Percentiles rank a stretch among this genome's conserved stretches.
phyloP scores from a whole-genome alignment of 1,140 invertebrate species.

The Drosophila pseudoobscura region DNA sequence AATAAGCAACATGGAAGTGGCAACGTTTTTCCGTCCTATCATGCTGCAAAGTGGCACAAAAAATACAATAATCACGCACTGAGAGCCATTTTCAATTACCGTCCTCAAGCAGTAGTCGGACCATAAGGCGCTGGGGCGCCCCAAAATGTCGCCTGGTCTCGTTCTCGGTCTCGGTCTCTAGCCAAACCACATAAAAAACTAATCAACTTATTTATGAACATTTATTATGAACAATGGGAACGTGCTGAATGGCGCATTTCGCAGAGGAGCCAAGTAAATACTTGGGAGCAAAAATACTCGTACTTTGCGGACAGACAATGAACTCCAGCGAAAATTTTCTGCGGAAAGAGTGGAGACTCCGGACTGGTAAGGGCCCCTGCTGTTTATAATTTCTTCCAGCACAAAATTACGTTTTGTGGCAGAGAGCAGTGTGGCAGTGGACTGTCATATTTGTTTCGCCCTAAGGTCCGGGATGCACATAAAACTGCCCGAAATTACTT shows the following conservation, averaged over 20 bases:
- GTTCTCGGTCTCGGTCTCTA: not conserved
- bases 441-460: slow-evolving; percentile 59
- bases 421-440: not conserved
- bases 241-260: slow-evolving; percentile 76
- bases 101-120: slow-evolving; percentile 35
- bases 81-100: slow-evolving; percentile 78
- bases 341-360: slow-evolving; percentile 7
- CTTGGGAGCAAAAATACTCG: slow-evolving; percentile 28
- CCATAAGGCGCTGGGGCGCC: slow-evolving; percentile 40
- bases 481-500: slow-evolving; percentile 55
- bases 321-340: slow-evolving; percentile 9
- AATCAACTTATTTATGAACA: slow-evolving; percentile 82
- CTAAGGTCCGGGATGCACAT: slow-evolving; percentile 42
- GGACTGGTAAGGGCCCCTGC: slow-evolving; percentile 46
- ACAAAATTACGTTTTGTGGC: slow-evolving; percentile 64
- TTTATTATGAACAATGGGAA: slow-evolving; percentile 74
- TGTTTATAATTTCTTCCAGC: slow-evolving; percentile 71
- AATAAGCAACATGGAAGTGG: slow-evolving; percentile 46
- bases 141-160: slow-evolving; percentile 39
- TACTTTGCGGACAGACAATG: slow-evolving; percentile 18
- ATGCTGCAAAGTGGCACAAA: slow-evolving; percentile 50
- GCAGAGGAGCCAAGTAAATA: slow-evolving; percentile 46
- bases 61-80: slow-evolving; percentile 78
- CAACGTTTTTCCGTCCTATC: slow-evolving; percentile 54
- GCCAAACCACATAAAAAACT: slow-evolving; percentile 75